Percentiles rank a stretch among this genome's conserved stretches.
Conservation (phyloP, 2,797 vertebrate genomes). For the Bradypodion pumilum region DNA sequence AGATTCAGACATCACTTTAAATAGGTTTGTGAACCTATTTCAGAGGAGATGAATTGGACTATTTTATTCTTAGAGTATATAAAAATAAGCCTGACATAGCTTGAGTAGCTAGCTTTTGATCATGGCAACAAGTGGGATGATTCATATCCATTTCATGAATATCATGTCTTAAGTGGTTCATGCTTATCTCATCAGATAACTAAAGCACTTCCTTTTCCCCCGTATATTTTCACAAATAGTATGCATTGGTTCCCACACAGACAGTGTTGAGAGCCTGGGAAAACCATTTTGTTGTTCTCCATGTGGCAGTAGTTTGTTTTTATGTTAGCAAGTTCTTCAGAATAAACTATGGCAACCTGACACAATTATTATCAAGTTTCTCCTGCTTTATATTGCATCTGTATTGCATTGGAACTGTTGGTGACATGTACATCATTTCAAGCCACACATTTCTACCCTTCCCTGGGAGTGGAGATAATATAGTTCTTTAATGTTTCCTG, state of each 20-base stretch:
- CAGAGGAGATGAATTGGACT: neutral
- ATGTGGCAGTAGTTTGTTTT: neutral
- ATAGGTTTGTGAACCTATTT: too few relatives aligned
- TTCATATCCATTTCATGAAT: neutral
- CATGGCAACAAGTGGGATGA: neutral
- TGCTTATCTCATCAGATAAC: neutral
- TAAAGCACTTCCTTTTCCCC: neutral
- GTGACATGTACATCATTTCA: neutral
- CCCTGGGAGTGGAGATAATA: too few relatives aligned
- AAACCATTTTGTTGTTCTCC: neutral
- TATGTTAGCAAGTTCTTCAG: neutral
- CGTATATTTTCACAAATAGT: neutral
- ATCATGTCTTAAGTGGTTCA: neutral
- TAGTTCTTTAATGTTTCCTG: neutral
- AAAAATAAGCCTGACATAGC: neutral
- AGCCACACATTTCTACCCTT: neutral
- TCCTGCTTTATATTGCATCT: neutral
- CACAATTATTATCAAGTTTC: neutral
- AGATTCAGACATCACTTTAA: slow-evolving; percentile 1
- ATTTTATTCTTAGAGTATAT: slow-evolving; percentile 11
- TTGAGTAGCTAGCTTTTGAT: neutral
- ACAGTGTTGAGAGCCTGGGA: neutral
- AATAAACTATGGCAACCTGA: neutral
- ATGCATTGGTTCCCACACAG: neutral
- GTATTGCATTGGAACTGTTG: neutral